phyloP scores from a whole-genome alignment of 2,888 invertebrate genomes.

The Drosophila stalkeri region DNA sequence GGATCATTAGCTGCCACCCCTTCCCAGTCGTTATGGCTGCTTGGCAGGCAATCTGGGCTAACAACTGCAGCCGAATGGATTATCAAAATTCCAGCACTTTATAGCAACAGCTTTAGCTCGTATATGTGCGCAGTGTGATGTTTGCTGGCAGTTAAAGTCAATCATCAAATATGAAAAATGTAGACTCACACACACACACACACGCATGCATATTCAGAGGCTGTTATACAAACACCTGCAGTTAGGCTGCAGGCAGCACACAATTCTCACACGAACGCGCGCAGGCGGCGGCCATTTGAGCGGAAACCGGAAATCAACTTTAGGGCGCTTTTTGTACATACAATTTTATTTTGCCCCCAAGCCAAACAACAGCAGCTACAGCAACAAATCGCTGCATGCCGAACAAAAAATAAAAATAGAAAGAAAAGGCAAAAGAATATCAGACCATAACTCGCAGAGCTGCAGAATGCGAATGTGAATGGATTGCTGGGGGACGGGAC shows the following conservation, averaged over 20 bases:
- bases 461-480: neutral
- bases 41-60: slow-evolving; percentile 24
- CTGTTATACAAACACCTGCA: slow-evolving; percentile 45
- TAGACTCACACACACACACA: slow-evolving; percentile 40
- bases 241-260: slow-evolving; percentile 67
- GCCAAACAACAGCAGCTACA: slow-evolving; percentile 35
- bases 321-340: slow-evolving; percentile 73
- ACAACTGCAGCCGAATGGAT: slow-evolving; percentile 19
- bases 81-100: slow-evolving; percentile 25
- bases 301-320: slow-evolving; percentile 80
- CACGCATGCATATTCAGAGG: neutral
- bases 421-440: slow-evolving; percentile 42
- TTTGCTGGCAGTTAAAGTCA: slow-evolving; percentile 53
- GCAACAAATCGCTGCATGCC: slow-evolving; percentile 42
- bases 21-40: neutral
- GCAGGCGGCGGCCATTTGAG: slow-evolving; percentile 68
- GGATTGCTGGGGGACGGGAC: neutral
- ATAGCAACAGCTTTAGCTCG: slow-evolving; percentile 4
- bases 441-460: slow-evolving; percentile 60
- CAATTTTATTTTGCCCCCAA: slow-evolving; percentile 58
- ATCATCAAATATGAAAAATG: slow-evolving; percentile 75
- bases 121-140: slow-evolving; percentile 11
- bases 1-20: slow-evolving; percentile 30
- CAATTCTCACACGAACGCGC: slow-evolving; percentile 75
- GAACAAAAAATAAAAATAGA: slow-evolving; percentile 37